Evolutionary conservation across 2,888 invertebrate genomes (phyloP).

Genomic region (Griposia aprilina): DNA sequence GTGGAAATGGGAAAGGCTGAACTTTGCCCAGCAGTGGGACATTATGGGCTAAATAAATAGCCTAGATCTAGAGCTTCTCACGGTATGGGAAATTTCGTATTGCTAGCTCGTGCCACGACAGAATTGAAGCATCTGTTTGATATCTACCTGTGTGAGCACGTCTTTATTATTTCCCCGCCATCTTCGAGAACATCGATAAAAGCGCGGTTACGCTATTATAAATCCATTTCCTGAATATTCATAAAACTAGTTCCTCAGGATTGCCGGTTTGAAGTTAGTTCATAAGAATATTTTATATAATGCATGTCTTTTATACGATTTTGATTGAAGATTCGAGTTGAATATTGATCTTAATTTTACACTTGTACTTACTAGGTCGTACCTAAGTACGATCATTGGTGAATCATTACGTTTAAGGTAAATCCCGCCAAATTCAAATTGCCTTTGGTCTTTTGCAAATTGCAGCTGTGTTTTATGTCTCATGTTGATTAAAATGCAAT

Average conservation of each 20-base stretch:
- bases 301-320: neutral
- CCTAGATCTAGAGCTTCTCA: too few species aligned
- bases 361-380: neutral
- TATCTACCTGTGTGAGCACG: conserved; percentile 26
- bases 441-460: too few species aligned
- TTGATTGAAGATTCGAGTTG: conserved; percentile 8
- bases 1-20: too few species aligned
- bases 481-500: too few species aligned
- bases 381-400: neutral
- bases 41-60: too few species aligned
- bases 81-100: too few species aligned
- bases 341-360: neutral
- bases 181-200: conserved; percentile 54
- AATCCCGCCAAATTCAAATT: too few species aligned
- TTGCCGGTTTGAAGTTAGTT: conserved; percentile 25
- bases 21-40: too few species aligned
- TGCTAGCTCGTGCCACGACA: neutral
- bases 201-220: conserved; percentile 65
- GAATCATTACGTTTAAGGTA: too few species aligned
- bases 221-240: conserved; percentile 62
- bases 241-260: conserved; percentile 40
- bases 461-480: too few species aligned
- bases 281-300: neutral
- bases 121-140: neutral
- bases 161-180: conserved; percentile 45